Conservation (phyloP, 1,140 invertebrate species). For the Drosophila kikkawai region DNA sequence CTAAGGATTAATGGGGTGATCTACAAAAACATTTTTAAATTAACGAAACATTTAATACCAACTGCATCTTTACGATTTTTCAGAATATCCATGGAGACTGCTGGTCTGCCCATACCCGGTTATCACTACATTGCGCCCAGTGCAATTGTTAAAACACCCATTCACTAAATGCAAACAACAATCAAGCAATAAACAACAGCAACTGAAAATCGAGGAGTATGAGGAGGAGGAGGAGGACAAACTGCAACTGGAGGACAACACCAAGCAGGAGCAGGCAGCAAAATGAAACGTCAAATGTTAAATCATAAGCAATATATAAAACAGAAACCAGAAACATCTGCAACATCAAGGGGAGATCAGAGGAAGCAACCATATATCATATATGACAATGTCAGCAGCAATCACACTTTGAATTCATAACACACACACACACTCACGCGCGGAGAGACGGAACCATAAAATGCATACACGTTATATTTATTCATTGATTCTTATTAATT, state of each 20-base stretch:
- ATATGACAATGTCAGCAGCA: conserved; percentile 38
- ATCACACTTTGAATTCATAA: conserved; percentile 44
- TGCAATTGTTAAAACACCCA: conserved; percentile 95
- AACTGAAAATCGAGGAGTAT: conserved; percentile 32
- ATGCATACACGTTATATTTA: conserved; percentile 78
- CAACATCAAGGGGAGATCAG: conserved; percentile 21
- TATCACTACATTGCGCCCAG: conserved; percentile 96
- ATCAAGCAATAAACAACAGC: conserved; percentile 50
- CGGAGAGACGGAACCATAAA: conserved; percentile 53
- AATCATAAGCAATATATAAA: conserved; percentile 69
- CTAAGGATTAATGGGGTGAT: not conserved
- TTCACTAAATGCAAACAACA: conserved; percentile 89
- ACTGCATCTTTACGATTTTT: conserved; percentile 49
- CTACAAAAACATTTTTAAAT: not conserved
- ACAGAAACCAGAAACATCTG: conserved; percentile 11
- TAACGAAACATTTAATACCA: not conserved
- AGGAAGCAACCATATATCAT: conserved; percentile 9
- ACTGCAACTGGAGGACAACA: conserved; percentile 17
- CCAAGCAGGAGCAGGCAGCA: conserved; percentile 9
- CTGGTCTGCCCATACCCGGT: conserved; percentile 93
- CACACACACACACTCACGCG: conserved; percentile 21
- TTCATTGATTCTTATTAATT: conserved; percentile 84
- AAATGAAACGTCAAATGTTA: conserved; percentile 68
- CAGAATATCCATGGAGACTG: conserved; percentile 97
- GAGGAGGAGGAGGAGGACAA: conserved; percentile 8